Percentiles rank a stretch among this genome's conserved stretches.
These are phyloP conservation scores for Araneus ventricosus DNA, from an alignment of 1,140 invertebrate species.

Conservation along the genomic window DNA sequence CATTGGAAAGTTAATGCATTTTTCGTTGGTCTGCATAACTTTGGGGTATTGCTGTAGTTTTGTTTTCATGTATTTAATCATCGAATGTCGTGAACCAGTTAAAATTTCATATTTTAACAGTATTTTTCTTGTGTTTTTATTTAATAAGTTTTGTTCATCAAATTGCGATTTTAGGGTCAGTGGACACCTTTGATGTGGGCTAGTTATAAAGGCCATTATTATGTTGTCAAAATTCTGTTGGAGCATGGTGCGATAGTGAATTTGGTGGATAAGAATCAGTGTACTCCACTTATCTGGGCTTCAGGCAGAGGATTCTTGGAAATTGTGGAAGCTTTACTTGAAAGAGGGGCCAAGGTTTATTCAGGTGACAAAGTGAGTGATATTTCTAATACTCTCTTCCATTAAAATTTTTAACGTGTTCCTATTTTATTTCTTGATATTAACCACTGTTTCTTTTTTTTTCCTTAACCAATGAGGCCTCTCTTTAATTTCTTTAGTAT, in stretches of 20 bases:
- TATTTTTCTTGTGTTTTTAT: neutral
- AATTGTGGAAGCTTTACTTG: slow-evolving; percentile 90
- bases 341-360: slow-evolving; percentile 94
- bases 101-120: neutral
- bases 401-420: too few relatives aligned
- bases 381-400: neutral
- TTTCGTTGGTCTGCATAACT: too few relatives aligned
- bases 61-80: too few relatives aligned
- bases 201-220: slow-evolving; percentile 92
- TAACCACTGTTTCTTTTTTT: too few relatives aligned
- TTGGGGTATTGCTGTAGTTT: too few relatives aligned
- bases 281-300: slow-evolving; percentile 96
- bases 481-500: too few relatives aligned
- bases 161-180: slow-evolving; percentile 81
- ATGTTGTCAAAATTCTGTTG: slow-evolving; percentile 90
- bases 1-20: too few relatives aligned
- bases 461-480: too few relatives aligned
- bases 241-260: slow-evolving; percentile 95
- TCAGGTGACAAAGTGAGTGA: slow-evolving; percentile 89
- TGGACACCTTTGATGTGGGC: slow-evolving; percentile 99
- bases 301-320: slow-evolving; percentile 92
- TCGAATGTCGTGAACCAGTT: too few relatives aligned
- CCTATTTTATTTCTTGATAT: too few relatives aligned
- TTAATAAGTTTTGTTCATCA: neutral
- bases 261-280: slow-evolving; percentile 94